Conservation (phyloP, 2,888 invertebrate genomes). For the Polydrusus pterygomalis region DNA sequence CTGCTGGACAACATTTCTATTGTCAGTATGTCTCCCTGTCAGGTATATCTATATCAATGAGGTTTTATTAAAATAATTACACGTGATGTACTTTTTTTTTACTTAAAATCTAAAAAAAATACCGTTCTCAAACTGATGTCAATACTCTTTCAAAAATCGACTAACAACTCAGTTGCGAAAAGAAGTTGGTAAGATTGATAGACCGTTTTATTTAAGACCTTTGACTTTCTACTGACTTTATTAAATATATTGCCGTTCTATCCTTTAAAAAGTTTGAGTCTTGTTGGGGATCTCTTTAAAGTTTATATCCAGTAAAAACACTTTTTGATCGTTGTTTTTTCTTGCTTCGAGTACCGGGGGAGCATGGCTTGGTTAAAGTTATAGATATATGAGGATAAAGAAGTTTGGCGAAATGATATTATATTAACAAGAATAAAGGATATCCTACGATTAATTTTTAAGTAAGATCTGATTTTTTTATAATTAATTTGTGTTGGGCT, state of each 20-base stretch:
- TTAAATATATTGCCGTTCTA: constrained; percentile 24
- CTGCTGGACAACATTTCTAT: no score
- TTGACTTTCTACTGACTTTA: constrained; percentile 21
- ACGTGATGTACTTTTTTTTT: neutral
- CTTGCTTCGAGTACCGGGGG: neutral
- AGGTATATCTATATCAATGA: no score
- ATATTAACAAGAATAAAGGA: no score
- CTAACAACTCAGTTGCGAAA: constrained; percentile 27
- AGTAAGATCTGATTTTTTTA: no score
- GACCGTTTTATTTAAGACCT: constrained; percentile 26
- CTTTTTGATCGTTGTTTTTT: constrained; percentile 11
- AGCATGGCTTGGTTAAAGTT: neutral
- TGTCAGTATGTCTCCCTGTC: no score
- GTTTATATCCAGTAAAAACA: constrained; percentile 22
- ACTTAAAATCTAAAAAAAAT: neutral
- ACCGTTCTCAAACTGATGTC: neutral
- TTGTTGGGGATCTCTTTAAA: no score
- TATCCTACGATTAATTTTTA: no score
- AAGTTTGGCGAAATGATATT: neutral
- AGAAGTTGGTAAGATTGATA: constrained; percentile 27
- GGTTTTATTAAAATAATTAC: no score
- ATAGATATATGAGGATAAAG: neutral
- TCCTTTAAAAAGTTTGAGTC: constrained; percentile 20
- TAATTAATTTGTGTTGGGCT: no score
- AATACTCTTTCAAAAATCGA: constrained; percentile 4